Evolutionary conservation across 2,888 invertebrate genomes (phyloP).

Genomic region (Byasa hedistus): DNA sequence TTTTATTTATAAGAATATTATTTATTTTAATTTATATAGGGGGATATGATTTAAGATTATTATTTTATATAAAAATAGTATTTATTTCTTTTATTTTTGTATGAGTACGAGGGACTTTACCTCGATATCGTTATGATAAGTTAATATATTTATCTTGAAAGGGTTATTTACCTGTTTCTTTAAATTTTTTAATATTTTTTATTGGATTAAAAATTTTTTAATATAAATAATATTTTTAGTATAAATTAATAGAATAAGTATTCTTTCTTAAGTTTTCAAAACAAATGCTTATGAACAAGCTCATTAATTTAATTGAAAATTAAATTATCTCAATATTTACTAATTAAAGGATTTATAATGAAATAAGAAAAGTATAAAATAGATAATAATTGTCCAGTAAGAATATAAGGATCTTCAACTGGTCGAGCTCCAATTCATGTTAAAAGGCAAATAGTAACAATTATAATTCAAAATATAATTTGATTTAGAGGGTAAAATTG

Average conservation of each 20-base stretch:
- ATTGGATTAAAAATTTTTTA: constrained; percentile 68
- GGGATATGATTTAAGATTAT: constrained; percentile 61
- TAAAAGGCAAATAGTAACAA: constrained; percentile 30
- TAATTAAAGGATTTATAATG: constrained; percentile 35
- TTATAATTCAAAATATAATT: constrained; percentile 77
- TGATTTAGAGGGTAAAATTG: constrained; percentile 73
- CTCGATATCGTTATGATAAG: constrained; percentile 88
- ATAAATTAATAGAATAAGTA: constrained; percentile 80
- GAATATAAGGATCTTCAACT: too few species aligned
- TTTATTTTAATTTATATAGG: constrained; percentile 81
- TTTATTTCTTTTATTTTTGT: constrained; percentile 82
- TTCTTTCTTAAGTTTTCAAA: constrained; percentile 86
- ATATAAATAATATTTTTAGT: constrained; percentile 64
- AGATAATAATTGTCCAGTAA: too few species aligned
- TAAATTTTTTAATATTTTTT: constrained; percentile 81
- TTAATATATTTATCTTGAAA: constrained; percentile 85
- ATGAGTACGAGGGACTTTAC: constrained; percentile 83
- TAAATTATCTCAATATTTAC: constrained; percentile 35
- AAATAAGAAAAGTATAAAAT: constrained; percentile 48
- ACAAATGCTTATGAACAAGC: constrained; percentile 83
- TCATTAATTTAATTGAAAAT: constrained; percentile 78
- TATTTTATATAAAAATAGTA: constrained; percentile 78
- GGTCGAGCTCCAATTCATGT: too few species aligned
- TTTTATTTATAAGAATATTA: constrained; percentile 84
- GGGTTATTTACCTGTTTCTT: constrained; percentile 81